These are phyloP conservation scores for Microplitis deprimator DNA, from an alignment of 2,888 invertebrate genomes.

Conservation along the genomic window DNA sequence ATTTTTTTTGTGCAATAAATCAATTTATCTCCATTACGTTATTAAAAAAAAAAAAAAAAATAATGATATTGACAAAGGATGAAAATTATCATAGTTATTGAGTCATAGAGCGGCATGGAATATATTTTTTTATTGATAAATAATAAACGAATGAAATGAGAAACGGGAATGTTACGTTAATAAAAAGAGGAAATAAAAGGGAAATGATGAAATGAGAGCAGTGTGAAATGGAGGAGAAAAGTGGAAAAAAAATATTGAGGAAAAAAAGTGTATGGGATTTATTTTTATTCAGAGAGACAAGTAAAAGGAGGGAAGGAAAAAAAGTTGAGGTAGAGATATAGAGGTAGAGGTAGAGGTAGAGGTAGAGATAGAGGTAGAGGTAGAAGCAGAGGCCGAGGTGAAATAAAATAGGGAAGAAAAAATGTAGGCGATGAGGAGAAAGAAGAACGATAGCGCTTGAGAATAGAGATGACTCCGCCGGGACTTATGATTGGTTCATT, in stretches of 20 bases:
- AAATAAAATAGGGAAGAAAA: conserved; percentile 19
- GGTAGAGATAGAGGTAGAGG: neutral
- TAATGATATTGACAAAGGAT: neutral
- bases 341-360: neutral
- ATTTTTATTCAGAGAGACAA: conserved; percentile 31
- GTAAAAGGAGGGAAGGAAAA: conserved; percentile 31
- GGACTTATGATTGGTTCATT: conserved; percentile 58
- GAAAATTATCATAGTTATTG: neutral
- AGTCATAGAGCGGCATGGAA: conserved; percentile 15
- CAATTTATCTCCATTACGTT: too few species aligned
- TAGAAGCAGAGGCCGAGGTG: neutral
- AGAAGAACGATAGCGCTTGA: conserved; percentile 40
- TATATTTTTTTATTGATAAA: conserved; percentile 28
- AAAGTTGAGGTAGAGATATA: conserved; percentile 6
- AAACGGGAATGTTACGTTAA: conserved; percentile 24
- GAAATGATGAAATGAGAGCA: conserved; percentile 19
- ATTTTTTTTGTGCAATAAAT: too few species aligned
- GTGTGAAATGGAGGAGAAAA: conserved; percentile 25
- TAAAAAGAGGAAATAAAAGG: conserved; percentile 36
- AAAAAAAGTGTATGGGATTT: conserved; percentile 25
- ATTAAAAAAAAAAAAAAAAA: too few species aligned
- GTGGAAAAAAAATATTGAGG: conserved; percentile 17
- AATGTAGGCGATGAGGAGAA: conserved; percentile 12
- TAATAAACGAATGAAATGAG: conserved; percentile 41
- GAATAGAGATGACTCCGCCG: conserved; percentile 43